A percentile compares a stretch with the other conserved stretches of the same genome.
phyloP scores from a whole-genome alignment of 2,888 invertebrate species.

The Atethmia centrago region DNA sequence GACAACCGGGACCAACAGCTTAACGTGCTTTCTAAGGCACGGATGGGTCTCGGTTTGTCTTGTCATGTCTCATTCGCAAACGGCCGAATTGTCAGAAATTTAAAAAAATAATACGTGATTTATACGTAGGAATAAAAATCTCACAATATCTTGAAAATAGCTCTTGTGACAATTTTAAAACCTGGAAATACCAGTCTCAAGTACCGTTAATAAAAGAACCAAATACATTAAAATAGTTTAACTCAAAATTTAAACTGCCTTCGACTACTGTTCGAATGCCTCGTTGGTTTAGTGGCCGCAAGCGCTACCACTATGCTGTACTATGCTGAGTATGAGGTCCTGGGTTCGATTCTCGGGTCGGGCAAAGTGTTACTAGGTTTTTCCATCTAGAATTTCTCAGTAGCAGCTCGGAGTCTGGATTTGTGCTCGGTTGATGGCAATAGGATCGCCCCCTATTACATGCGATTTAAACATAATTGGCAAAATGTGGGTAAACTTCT shows the following conservation, averaged over 20 bases:
- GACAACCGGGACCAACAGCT: no score
- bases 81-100: neutral
- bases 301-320: neutral
- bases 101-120: neutral
- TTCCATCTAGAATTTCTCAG: neutral
- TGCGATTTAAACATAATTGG: neutral
- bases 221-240: constrained; percentile 9
- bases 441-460: neutral
- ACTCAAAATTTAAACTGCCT: no score
- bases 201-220: neutral
- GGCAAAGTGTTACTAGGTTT: neutral
- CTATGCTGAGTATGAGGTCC: neutral
- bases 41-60: no score
- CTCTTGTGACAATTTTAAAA: constrained; percentile 14
- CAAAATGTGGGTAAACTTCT: neutral
- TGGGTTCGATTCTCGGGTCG: neutral
- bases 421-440: neutral
- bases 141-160: constrained; percentile 10
- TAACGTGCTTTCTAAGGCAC: no score
- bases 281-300: neutral
- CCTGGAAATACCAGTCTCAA: constrained; percentile 7
- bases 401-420: neutral
- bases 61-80: no score
- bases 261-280: neutral
- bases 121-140: neutral